phyloP scores from a whole-genome alignment of 1,140 invertebrate species.

The Anoplophora glabripennis region DNA sequence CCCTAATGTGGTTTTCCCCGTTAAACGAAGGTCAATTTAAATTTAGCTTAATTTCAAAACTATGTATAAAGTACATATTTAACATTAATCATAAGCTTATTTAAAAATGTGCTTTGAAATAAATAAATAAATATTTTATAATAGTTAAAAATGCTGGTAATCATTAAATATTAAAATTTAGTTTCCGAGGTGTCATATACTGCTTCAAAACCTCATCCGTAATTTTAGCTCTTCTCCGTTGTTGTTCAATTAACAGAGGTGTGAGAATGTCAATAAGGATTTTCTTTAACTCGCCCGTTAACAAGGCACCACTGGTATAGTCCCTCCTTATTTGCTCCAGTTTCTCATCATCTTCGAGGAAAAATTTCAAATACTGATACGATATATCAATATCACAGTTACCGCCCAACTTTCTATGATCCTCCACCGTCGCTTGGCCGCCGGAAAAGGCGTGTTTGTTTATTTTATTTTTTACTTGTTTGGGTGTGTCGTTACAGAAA shows the following conservation, averaged over 20 bases:
- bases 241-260: slow-evolving; percentile 78
- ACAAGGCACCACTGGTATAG: slow-evolving; percentile 85
- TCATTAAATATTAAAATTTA: slow-evolving; percentile 46
- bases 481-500: slow-evolving; percentile 91
- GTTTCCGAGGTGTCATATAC: slow-evolving; percentile 82
- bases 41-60: too few species aligned
- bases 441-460: slow-evolving; percentile 99
- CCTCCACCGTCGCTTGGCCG: slow-evolving; percentile 88
- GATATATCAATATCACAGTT: slow-evolving; percentile 95
- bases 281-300: slow-evolving; percentile 95
- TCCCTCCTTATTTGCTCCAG: slow-evolving; percentile 74
- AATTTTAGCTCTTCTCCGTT: slow-evolving; percentile 73
- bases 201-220: slow-evolving; percentile 82
- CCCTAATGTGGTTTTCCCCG: too few species aligned
- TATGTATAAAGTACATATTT: too few species aligned
- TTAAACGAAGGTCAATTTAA: too few species aligned
- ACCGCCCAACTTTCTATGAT: slow-evolving; percentile 87
- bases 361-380: slow-evolving; percentile 94
- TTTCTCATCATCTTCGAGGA: slow-evolving; percentile 90
- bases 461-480: slow-evolving; percentile 96
- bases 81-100: too few species aligned
- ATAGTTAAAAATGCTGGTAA: not conserved
- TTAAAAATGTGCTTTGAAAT: too few species aligned
- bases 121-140: too few species aligned
- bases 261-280: slow-evolving; percentile 76